A percentile compares a stretch with the other conserved stretches of the same genome.
Conservation (phyloP, 2,797 vertebrate genomes). For the Chelon auratus region DNA sequence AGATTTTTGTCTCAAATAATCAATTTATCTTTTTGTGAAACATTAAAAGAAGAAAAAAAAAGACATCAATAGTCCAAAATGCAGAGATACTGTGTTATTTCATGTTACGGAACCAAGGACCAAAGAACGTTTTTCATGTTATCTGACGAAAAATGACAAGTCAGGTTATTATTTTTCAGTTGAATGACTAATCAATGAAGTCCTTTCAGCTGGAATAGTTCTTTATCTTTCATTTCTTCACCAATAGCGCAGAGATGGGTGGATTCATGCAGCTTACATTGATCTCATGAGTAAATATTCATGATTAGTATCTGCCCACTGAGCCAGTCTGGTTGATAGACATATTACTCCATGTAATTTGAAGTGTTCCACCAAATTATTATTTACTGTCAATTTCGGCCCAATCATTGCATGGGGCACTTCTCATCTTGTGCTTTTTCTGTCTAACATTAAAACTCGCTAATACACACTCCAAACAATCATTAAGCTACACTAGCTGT, state of each 20-base stretch:
- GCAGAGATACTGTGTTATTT: background rate
- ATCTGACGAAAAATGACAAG: too few relatives aligned
- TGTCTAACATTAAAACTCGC: constrained; percentile 1
- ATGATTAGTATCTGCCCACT: constrained; percentile 30
- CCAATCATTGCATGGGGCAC: background rate
- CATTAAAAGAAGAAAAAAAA: background rate
- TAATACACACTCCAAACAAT: constrained; percentile 22
- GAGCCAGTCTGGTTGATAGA: constrained; percentile 12
- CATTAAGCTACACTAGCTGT: background rate
- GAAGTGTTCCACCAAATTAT: constrained; percentile 26
- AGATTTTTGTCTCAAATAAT: background rate
- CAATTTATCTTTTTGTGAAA: too few relatives aligned
- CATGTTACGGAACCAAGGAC: background rate
- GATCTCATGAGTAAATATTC: constrained; percentile 33
- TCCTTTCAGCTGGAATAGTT: constrained; percentile 1
- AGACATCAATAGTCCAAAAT: background rate
- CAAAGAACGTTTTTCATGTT: background rate
- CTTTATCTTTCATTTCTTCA: constrained; percentile 2
- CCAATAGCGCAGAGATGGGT: constrained; percentile 3
- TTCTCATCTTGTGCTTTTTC: background rate
- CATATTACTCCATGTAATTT: constrained; percentile 30
- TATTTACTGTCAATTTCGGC: constrained; percentile 9
- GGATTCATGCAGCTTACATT: constrained; percentile 23
- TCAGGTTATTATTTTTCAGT: background rate
- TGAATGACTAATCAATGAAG: background rate